Base-by-base conservation (phyloP, 2,113 vertebrate species). In the Actinemys pallida region DNA sequence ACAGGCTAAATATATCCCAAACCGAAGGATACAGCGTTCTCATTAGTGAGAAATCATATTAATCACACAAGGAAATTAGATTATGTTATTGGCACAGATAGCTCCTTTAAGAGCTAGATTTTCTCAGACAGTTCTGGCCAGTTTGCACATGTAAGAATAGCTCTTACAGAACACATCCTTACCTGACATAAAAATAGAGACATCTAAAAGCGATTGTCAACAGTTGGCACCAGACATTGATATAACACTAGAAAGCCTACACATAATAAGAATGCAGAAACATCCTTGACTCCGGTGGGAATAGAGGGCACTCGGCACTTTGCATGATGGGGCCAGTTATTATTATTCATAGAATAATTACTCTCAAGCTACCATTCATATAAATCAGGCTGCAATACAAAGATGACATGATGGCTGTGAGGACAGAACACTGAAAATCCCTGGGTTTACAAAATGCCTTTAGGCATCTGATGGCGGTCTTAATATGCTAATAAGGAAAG, bases 1-100 rank as follows among this genome's bases (percentile, higher is more conserved):
- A 93, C 82, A 88, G 84, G 78, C 96, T 97, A 95, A 97, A 97
- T 94, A 95, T 92, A 96, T 96, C 96, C 97, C 88, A 80, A 96
- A 95, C 89, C 86, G 95, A 97, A 97, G 42, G 94, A 86, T 93
- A 92, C 1, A 7, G 94, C 87, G 86, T 93, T 96, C 95, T 96
- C 79, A 79, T 93, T 95, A 95, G 88, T 95, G 89, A 93, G 92
- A 98, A 95, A 95, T 96, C 84, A 80, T 96, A 95, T 95, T 97
- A 97, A 96, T 97, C 97, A 94, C 88, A 95, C 86, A 94, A 11
- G 76, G 90, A 86, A 87, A 95, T 57, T 78, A 49, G 47, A 76
- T 20, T 17, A 79, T 45, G 78, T 80, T 80, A 39, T 49, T 53
- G 76, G 79, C 25, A 79, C 31, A 25, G 59, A 52, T 85, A 50